phyloP scores from a whole-genome alignment of 2,888 invertebrate species.

The Neoaliturus tenellus region DNA sequence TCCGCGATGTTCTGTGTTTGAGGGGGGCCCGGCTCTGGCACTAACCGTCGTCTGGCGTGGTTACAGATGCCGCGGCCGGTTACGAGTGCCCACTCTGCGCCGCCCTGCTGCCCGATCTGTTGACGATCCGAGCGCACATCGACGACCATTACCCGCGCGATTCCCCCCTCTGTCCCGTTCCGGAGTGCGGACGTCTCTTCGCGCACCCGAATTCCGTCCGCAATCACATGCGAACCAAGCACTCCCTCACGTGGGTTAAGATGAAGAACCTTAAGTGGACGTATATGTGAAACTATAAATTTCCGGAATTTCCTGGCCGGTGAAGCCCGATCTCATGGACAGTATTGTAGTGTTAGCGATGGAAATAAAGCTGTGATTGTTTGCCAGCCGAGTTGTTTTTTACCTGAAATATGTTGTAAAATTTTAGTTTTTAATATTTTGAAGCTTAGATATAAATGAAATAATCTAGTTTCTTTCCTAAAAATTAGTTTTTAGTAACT shows the following conservation, averaged over 20 bases:
- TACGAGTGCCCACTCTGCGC: constrained; percentile 85
- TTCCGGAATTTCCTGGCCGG: not conserved
- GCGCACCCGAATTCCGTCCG: constrained; percentile 91
- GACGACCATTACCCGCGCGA: constrained; percentile 91
- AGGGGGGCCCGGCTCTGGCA: not conserved
- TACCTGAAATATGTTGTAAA: not conserved
- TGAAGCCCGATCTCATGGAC: not conserved
- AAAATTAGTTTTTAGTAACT: too few species aligned
- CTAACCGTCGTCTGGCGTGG: constrained; percentile 70
- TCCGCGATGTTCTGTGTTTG: not conserved
- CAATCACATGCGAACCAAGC: constrained; percentile 91
- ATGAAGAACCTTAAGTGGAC: constrained; percentile 89
- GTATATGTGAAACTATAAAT: constrained; percentile 70
- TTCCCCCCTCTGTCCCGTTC: constrained; percentile 88
- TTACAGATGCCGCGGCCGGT: constrained; percentile 73
- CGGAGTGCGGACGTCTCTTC: constrained; percentile 84
- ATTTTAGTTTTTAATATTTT: not conserved
- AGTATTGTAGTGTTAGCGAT: not conserved
- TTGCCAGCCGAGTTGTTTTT: constrained; percentile 4
- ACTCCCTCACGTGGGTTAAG: constrained; percentile 87
- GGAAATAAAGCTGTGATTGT: constrained; percentile 44
- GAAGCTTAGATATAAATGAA: too few species aligned
- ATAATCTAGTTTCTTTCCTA: too few species aligned
- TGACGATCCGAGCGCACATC: constrained; percentile 83
- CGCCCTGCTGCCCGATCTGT: constrained; percentile 79